Evolutionary conservation across 2,888 invertebrate genomes (phyloP), one percentile per base, ranked within the genome.

Genomic region (Mythimna lalbum): DNA sequence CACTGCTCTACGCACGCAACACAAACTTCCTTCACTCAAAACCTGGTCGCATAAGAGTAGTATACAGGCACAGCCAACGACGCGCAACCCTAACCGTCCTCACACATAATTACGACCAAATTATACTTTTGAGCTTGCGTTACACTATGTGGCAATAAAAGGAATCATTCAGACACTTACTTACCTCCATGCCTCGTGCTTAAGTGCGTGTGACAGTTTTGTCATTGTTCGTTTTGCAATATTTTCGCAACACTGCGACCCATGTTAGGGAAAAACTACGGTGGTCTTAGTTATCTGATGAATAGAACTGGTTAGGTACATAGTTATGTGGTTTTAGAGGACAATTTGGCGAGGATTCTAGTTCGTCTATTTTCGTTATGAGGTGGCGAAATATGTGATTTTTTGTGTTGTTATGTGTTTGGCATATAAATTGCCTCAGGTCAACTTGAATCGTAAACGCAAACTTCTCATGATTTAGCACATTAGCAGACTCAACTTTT

Each of bases 161-260:
- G 83, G 81, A 82, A 84, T 82, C 76, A 69, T 70, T 73, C 80
- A 62, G 61, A 80, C 83, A 71, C 73, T 75, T 72, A 81, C 82
- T 75, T 78, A 81, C 77, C 66, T 49, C 64, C 73, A 81, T 81
- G 67, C 69, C 62, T 62, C 65, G 67, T 81, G 77, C 61, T 73
- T 77, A 82, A 80, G 78, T 79, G 76, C 67, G 76, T 86, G 87
- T 85, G 86, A 86, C 86, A 85, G 69, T 70, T 71, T 53, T 73
- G 79, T 77, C 80, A 82, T 75, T 84, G 85, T 79, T 67, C 52
- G 50, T 84, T 77, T 76, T 68, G 78, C 73, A 85, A 82, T 60
- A 39, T 63, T 86, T 75, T 74, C 64, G 74, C 76, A 85, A 86
- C 27, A 80, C 50, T 72, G 61, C 52, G 78, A 62, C 72, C 69